These are phyloP conservation scores for Brachirus orientalis DNA, from an alignment of 2,113 vertebrate genomes.

Conservation along the genomic window DNA sequence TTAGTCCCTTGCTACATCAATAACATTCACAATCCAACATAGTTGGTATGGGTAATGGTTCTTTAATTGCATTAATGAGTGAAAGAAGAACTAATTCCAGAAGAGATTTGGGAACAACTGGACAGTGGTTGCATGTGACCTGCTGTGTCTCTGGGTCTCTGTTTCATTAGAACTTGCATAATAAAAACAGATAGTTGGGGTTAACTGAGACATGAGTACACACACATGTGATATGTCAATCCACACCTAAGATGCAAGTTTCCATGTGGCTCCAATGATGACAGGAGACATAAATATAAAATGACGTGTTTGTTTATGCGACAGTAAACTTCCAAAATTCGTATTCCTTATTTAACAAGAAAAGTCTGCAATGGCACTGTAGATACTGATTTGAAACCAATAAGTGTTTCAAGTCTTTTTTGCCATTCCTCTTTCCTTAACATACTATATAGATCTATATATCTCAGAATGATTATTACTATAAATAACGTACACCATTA, in stretches of 20 bases:
- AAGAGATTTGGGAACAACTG: slow-evolving; percentile 37
- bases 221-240: slow-evolving; percentile 22
- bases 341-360: slow-evolving; percentile 38
- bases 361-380: slow-evolving; percentile 46
- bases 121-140: slow-evolving; percentile 34
- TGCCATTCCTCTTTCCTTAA: no score
- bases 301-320: slow-evolving; percentile 52
- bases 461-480: no score
- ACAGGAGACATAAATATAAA: slow-evolving; percentile 46
- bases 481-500: no score
- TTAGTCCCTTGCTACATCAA: slow-evolving; percentile 21
- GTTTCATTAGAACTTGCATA: slow-evolving; percentile 36
- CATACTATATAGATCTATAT: no score
- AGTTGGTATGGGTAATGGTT: slow-evolving; percentile 59
- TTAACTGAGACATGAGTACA: slow-evolving; percentile 31
- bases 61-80: slow-evolving; percentile 75
- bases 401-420: not conserved
- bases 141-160: slow-evolving; percentile 34
- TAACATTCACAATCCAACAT: slow-evolving; percentile 64
- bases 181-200: slow-evolving; percentile 13
- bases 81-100: slow-evolving; percentile 54
- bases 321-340: slow-evolving; percentile 50
- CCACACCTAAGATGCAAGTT: slow-evolving; percentile 27
- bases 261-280: slow-evolving; percentile 51
- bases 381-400: slow-evolving; percentile 18